Conservation (phyloP, 2,888 invertebrate species). For the Agrochola macilenta region DNA sequence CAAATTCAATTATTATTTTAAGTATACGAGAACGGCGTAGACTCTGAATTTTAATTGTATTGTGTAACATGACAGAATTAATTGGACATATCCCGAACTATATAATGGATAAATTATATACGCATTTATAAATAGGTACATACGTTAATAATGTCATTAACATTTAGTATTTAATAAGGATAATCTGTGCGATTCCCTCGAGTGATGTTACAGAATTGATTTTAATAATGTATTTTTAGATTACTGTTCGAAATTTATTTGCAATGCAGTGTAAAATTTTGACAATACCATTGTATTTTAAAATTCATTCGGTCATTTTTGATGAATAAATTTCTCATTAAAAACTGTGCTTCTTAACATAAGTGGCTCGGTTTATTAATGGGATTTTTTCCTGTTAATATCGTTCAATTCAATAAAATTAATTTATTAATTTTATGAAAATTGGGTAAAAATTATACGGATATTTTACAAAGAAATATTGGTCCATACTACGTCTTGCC, state of each 20-base stretch:
- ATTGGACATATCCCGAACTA: constrained; percentile 3
- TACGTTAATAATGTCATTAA: constrained; percentile 23
- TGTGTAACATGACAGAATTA: no score
- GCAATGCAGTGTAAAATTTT: constrained; percentile 4
- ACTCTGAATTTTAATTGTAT: no score
- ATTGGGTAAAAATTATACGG: no score
- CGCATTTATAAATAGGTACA: constrained; percentile 13
- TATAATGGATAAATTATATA: constrained; percentile 12
- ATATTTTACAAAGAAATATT: no score
- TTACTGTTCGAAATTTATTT: constrained; percentile 11
- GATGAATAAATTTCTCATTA: background rate
- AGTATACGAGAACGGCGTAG: no score
- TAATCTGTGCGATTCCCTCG: constrained; percentile 11
- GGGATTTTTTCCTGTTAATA: background rate
- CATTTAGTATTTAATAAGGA: constrained; percentile 34
- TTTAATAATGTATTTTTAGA: constrained; percentile 18
- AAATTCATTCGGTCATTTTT: background rate
- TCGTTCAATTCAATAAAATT: no score
- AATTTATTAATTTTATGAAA: no score
- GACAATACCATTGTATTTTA: background rate
- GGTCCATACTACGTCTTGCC: no score
- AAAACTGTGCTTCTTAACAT: background rate
- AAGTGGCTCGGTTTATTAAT: background rate
- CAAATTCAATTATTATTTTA: no score
- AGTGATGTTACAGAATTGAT: constrained; percentile 18